Base-by-base conservation (phyloP, 2,797 vertebrate species). In the Apodemus agrarius region DNA sequence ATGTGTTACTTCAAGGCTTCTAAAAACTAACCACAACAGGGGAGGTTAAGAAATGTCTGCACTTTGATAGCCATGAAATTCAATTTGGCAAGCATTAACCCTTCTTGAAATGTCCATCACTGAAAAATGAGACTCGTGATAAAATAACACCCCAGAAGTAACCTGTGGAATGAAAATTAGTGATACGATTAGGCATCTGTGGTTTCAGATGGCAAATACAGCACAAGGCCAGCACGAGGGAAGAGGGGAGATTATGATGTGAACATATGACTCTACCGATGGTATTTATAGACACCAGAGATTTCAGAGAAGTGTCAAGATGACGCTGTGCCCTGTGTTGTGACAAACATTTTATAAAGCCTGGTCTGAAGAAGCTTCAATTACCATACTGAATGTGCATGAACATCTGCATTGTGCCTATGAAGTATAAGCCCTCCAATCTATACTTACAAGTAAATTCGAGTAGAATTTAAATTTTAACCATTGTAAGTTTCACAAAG, bases 401-500 rank as follows among this genome's bases (percentile, higher is more conserved):
- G 37, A 61, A 78, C 86, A 17, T 49, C 43, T 95, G 83, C 43
- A 67, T 4, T 57, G 52, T 69, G 17, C 19, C 31, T 85, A 16
- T 43, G 67, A 85, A 90, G 29, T 24, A 34, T 4, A 49, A 75
- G n/a, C 40, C 16, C 5, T 75, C 8, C 91, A 80, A 26, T 84
- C 37, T 34, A 21, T 46, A 74, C 59, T 4, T 78, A 3, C 67
- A 75, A 67, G 78, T 92, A 19, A 3, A 9, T 57, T 81, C 59
- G 29, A 57, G 61, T 63, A 81, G 3, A 78, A 3, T 75, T 79
- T 79, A 29, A 94, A 49, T 69, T 90, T 12, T 43, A 57, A 84
- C 91, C 59, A 52, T 13, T 90, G 19, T 76, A 84, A 84, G 46
- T 95, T 94, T 94, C 19, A 92, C 63, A 89, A 92, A 93, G 34